These are phyloP conservation scores for Neoniphon sammara DNA, from an alignment of 2,797 vertebrate genomes.

Conservation along the genomic window DNA sequence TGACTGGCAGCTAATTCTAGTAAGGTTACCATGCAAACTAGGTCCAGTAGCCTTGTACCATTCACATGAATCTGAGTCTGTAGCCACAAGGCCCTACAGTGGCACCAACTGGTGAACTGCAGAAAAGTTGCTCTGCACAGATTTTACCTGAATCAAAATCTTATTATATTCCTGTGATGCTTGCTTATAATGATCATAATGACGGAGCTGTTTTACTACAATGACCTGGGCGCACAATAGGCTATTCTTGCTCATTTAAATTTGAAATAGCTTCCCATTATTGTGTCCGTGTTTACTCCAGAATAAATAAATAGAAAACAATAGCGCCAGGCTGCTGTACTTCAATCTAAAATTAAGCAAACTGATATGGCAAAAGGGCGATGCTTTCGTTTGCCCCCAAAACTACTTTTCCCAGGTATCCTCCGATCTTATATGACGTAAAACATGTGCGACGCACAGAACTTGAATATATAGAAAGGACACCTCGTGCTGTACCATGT, in stretches of 20 bases:
- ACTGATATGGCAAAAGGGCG: no score
- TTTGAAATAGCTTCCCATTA: no score
- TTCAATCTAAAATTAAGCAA: no score
- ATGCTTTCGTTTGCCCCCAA: background rate
- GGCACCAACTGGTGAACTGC: constrained; percentile 75
- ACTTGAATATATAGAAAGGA: no score
- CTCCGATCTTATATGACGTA: constrained; percentile 33
- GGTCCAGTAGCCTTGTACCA: background rate
- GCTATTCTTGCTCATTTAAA: no score
- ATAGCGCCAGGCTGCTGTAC: background rate
- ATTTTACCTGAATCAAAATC: background rate
- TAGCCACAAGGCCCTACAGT: constrained; percentile 61
- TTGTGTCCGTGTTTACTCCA: background rate
- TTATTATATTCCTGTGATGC: background rate
- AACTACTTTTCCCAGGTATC: constrained; percentile 69
- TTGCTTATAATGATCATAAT: no score
- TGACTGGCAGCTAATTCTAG: background rate
- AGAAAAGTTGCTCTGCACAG: constrained; percentile 44
- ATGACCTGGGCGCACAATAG: background rate
- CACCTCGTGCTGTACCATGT: no score
- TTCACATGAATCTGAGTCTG: constrained; percentile 27
- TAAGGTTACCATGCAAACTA: constrained; percentile 8
- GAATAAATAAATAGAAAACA: background rate
- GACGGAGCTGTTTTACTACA: background rate
- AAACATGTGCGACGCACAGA: no score